Conservation (phyloP, 35 echinoderm and acorn worm species). For the Apostichopus parvimensis region DNA sequence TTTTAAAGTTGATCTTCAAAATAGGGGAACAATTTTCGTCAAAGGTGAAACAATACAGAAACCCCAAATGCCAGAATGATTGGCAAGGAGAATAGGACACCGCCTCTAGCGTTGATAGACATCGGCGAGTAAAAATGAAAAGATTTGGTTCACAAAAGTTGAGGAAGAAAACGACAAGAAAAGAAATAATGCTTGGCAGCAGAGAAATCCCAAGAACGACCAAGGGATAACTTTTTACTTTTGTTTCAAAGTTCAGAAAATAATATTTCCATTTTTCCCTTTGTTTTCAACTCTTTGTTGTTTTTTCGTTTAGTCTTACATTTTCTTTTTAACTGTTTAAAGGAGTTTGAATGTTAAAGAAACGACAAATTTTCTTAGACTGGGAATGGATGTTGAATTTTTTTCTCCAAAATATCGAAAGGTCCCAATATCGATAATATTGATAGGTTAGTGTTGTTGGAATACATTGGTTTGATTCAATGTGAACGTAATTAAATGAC, state of each 20-base stretch:
- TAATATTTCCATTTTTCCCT: too few relatives aligned
- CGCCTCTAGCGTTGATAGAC: neutral
- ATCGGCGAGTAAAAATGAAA: neutral
- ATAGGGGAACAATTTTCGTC: conserved; percentile 2
- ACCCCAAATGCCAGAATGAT: neutral
- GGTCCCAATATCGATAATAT: too few relatives aligned
- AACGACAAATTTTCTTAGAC: too few relatives aligned
- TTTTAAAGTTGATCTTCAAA: neutral
- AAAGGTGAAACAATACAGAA: conserved; percentile 10
- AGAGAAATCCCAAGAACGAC: neutral
- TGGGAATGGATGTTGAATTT: too few relatives aligned
- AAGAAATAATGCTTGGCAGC: neutral
- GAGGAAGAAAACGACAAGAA: neutral
- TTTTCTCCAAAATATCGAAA: too few relatives aligned
- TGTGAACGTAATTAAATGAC: too few relatives aligned
- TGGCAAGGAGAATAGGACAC: neutral
- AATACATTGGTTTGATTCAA: too few relatives aligned
- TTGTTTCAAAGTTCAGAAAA: neutral
- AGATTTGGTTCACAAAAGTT: neutral
- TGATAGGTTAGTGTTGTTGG: too few relatives aligned
- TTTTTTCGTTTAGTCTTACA: too few relatives aligned
- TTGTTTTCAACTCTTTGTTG: too few relatives aligned
- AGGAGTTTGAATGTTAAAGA: too few relatives aligned
- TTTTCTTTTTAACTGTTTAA: too few relatives aligned
- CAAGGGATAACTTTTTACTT: neutral